Evolutionary conservation across 1,140 invertebrate genomes (phyloP).

Genomic region (Heliconius congener): DNA sequence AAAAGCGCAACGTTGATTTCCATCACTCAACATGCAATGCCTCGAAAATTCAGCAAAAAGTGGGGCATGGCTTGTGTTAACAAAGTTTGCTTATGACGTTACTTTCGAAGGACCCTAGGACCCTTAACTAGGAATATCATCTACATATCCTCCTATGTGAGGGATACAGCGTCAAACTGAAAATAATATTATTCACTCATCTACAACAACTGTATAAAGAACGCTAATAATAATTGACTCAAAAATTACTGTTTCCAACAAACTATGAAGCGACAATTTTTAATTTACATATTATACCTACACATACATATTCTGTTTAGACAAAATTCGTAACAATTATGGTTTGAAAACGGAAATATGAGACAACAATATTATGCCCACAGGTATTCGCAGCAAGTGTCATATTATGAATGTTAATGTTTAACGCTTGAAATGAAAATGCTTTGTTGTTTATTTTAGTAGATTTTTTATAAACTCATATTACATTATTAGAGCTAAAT

Average conservation of each 20-base stretch:
- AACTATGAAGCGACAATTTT: background rate
- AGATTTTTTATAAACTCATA: background rate
- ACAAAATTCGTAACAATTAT: conserved; percentile 31
- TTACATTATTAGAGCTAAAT: background rate
- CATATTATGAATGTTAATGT: background rate
- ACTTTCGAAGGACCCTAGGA: too few species aligned
- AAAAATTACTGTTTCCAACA: background rate
- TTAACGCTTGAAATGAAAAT: background rate
- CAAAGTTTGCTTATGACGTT: too few species aligned
- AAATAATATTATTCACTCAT: too few species aligned
- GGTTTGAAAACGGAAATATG: conserved; percentile 21
- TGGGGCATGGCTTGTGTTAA: too few species aligned
- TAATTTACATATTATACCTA: background rate
- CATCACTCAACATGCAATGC: too few species aligned
- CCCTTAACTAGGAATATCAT: too few species aligned
- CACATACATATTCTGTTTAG: conserved; percentile 14
- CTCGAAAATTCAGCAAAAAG: too few species aligned
- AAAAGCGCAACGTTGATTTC: too few species aligned
- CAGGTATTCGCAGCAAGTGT: background rate
- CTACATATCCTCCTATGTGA: too few species aligned
- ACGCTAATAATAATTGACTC: background rate
- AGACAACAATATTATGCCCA: background rate
- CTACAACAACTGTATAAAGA: background rate
- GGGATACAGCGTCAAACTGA: too few species aligned
- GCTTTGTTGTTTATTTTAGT: background rate